Evolutionary conservation across 2,888 invertebrate genomes (phyloP), one percentile per base, ranked within the genome.

Genomic region (Lordiphosa fenestrarum): DNA sequence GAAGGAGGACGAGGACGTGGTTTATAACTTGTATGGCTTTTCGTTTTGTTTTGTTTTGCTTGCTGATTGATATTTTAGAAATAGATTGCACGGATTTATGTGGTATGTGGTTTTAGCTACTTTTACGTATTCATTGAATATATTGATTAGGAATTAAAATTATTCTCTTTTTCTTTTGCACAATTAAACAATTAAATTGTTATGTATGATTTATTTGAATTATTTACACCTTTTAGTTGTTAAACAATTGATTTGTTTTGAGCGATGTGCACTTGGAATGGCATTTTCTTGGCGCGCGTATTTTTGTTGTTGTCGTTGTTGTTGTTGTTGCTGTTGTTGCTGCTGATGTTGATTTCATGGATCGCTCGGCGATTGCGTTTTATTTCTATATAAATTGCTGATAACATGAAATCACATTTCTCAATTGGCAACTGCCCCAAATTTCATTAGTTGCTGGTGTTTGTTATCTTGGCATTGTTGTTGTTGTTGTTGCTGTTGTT

Each of bases 31-130:
- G 64, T 70, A 66, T 75, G 64, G 69, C 69, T 52, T 58, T 61
- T 35, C 50, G 59, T 60, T 53, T 57, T 73, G 47, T 58, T 25
- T 25, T 25, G 25, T 25, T 25, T 25, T 25, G 25, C 25, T 25
- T 23, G 23, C 30, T 30, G 9, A 2, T 30, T 30, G 30, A 30
- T 82, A 78, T 83, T 83, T 85, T 82, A 84, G 69, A 83, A 84
- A 83, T 83, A 85, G 75, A 83, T 83, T 83, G 83, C 83, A 83
- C 83, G 85, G 68, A 73, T 55, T 73, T 77, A 83, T 71, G 65
- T 12, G n/a, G 19, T 46, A 47, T 15, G 9, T 57, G 57, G 40
- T 64, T 73, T 82, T 69, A 52, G 56, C 63, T 54, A 66, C 55
- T 44, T 50, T 60, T 77, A 73, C 63, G 74, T 76, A 80, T 65